Percentiles rank a stretch among this genome's conserved stretches.
These are phyloP conservation scores for Ophraella communa DNA, from an alignment of 2,888 invertebrate genomes.

Conservation along the genomic window DNA sequence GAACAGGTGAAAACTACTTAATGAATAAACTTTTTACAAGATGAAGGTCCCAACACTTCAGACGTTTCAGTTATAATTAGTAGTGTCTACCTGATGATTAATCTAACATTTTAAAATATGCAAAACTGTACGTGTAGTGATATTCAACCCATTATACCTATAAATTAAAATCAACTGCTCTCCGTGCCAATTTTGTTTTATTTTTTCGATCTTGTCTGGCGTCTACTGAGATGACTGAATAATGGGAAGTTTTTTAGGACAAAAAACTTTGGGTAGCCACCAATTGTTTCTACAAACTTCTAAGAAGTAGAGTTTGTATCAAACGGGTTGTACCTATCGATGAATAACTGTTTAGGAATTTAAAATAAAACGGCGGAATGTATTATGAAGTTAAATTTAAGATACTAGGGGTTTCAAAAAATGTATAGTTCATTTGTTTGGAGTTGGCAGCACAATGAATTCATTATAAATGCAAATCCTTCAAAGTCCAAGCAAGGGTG, in stretches of 20 bases:
- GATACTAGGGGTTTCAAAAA: no score
- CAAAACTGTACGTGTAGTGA: neutral
- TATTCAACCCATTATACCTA: neutral
- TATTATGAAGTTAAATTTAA: no score
- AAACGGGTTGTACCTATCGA: neutral
- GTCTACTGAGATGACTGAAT: conserved; percentile 13
- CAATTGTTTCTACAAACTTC: conserved; percentile 2
- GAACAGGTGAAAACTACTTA: no score
- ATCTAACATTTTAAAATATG: no score
- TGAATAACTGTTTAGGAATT: neutral
- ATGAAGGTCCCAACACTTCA: no score
- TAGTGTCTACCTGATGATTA: no score
- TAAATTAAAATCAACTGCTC: conserved; percentile 3
- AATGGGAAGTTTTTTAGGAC: conserved; percentile 12
- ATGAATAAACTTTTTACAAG: no score
- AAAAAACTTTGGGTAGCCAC: conserved; percentile 1
- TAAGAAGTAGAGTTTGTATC: neutral
- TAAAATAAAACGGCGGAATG: neutral
- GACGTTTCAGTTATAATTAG: no score
- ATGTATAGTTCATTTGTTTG: no score
- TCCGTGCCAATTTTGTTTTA: neutral
- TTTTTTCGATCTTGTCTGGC: conserved; percentile 1
- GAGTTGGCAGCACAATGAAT: no score
- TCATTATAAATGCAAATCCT: no score
- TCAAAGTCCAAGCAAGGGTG: no score